These are phyloP conservation scores for Chamaea fasciata DNA, from an alignment of 2,113 vertebrate genomes.

Conservation along the genomic window DNA sequence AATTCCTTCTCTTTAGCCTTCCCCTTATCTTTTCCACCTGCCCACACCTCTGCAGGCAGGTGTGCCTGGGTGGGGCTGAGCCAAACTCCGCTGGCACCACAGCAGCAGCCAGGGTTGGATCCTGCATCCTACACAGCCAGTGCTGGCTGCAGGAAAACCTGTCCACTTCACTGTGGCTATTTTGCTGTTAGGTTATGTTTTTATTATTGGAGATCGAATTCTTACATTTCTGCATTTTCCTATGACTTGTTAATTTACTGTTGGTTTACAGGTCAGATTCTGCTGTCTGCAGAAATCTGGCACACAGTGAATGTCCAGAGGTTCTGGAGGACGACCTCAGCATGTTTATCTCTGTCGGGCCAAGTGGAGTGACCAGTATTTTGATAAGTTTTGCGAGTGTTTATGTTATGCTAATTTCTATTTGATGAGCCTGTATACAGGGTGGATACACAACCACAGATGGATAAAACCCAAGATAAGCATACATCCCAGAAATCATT, in stretches of 20 bases:
- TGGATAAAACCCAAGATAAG: constrained; percentile 42
- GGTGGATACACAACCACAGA: neutral
- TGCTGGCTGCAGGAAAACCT: neutral
- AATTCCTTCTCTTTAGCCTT: neutral
- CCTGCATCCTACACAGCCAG: neutral
- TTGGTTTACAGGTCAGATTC: neutral
- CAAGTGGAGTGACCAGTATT: neutral
- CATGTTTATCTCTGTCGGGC: neutral
- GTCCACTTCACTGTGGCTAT: neutral
- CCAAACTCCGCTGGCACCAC: neutral
- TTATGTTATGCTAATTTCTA: constrained; percentile 35
- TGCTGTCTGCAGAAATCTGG: constrained; percentile 1
- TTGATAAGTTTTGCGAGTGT: neutral
- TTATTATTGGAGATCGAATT: neutral
- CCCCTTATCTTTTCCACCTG: neutral
- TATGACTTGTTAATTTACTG: neutral
- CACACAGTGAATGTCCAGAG: neutral
- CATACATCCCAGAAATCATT: constrained; percentile 42
- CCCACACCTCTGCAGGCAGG: neutral
- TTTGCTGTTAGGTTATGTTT: neutral
- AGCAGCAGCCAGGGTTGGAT: neutral
- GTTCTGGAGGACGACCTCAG: neutral
- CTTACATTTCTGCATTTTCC: constrained; percentile 2
- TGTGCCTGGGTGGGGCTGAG: neutral
- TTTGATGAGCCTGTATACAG: constrained; percentile 39